phyloP scores from a whole-genome alignment of 2,888 invertebrate species.

The Aporophyla nigra region DNA sequence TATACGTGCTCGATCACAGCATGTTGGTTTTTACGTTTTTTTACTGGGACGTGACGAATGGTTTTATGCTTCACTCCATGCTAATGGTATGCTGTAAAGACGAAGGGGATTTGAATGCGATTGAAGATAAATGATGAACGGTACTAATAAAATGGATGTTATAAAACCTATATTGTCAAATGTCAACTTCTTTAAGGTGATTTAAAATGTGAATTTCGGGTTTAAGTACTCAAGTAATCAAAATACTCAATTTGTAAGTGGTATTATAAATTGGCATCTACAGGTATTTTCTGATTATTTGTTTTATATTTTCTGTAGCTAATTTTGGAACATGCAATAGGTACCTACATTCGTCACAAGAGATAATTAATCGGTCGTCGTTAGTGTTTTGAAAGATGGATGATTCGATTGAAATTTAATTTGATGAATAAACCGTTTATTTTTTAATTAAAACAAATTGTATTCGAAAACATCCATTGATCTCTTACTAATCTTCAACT shows the following conservation, averaged over 20 bases:
- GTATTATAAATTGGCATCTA: not conserved
- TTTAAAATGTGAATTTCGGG: too few species aligned
- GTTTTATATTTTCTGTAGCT: not conserved
- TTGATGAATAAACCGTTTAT: too few species aligned
- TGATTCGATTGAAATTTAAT: too few species aligned
- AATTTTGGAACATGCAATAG: not conserved
- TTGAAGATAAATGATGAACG: constrained; percentile 47
- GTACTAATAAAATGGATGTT: not conserved
- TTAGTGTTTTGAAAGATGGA: too few species aligned
- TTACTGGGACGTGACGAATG: constrained; percentile 38
- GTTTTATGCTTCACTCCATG: constrained; percentile 48
- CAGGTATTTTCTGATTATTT: not conserved
- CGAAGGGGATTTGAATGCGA: constrained; percentile 46
- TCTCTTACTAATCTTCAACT: too few species aligned
- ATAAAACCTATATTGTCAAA: not conserved
- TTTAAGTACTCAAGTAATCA: not conserved
- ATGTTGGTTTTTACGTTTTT: constrained; percentile 51
- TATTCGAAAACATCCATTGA: too few species aligned
- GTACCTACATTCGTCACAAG: too few species aligned
- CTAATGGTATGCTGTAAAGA: constrained; percentile 48
- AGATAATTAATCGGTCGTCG: too few species aligned
- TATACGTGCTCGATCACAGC: constrained; percentile 47
- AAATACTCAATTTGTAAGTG: not conserved
- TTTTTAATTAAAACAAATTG: too few species aligned
- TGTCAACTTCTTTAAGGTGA: not conserved